Evolutionary conservation across 1,140 invertebrate species (phyloP), one percentile per base, ranked within the genome.

Genomic region (Sinonovacula constricta): DNA sequence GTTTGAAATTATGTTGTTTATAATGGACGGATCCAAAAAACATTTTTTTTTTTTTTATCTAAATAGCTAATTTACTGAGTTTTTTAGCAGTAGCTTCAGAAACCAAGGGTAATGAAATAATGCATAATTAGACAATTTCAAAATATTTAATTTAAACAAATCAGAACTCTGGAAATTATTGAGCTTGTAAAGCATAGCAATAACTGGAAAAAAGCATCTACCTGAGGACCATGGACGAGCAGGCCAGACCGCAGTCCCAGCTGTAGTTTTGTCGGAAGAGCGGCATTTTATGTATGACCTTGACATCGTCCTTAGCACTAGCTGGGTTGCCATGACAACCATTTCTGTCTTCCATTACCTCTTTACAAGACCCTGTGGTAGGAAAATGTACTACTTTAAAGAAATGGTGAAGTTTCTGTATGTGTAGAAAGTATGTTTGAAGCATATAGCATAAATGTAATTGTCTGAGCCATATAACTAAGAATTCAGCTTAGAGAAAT

Each of bases 201-300:
- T 15, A 24, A 22, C 22, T 7, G 14, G 24, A 10, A 57, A 57
- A 57, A 7, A 15, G 54, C 7, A 12, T 57, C 7, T 57, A 12
- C 7, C 22, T 7, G 4, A 85, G 57, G 26, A 85, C 80, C 84
- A 85, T 85, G 28, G 80, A 82, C n/a, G 83, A 69, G 80, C 84
- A 85, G 7, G 84, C 84, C 45, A 85, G 76, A n/a, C 84, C 84
- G 67, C 84, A 85, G 62, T 85, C 84, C 84, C 84, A 85, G 54
- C 65, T 62, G 57, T 82, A 85, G 31, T 54, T 81, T 76, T 85
- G 84, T 57, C 67, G 67, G 33, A 51, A 77, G 30, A 77, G 34
- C 10, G 74, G 74, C 26, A 77, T 65, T 67, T 57, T 67, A 60
- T 77, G 39, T 10, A 66, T 51, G 26, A 77, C 74, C 22, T n/a